These are phyloP conservation scores for Vicugna pacos DNA, from an alignment of 2,113 vertebrate species.

Conservation along the genomic window DNA sequence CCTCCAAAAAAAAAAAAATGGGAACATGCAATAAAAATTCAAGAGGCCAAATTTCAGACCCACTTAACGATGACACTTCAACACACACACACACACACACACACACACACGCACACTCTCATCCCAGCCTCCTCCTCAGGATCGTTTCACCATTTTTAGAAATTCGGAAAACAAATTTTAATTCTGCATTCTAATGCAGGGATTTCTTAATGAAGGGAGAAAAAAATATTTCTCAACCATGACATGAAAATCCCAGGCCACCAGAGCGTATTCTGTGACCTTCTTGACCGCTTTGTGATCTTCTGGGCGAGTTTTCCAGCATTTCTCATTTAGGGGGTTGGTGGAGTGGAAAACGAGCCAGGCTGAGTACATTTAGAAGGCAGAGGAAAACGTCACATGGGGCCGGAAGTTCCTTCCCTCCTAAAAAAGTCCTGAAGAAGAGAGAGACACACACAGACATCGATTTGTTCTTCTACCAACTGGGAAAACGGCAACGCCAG, in stretches of 20 bases:
- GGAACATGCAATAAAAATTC: slow-evolving; percentile 46
- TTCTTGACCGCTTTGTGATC: neutral
- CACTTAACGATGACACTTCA: neutral
- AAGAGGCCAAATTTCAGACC: neutral
- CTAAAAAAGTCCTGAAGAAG: slow-evolving; percentile 51
- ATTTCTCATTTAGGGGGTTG: neutral
- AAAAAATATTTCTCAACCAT: neutral
- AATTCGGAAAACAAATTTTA: neutral
- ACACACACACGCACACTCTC: neutral
- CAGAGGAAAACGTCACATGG: neutral
- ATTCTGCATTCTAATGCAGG: neutral
- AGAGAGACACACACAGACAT: neutral
- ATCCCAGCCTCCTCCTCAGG: neutral
- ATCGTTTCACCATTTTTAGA: neutral
- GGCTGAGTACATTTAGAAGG: neutral
- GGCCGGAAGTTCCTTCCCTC: neutral
- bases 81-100: neutral
- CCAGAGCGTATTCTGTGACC: neutral
- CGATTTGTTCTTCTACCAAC: slow-evolving; percentile 41
- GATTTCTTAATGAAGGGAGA: neutral
- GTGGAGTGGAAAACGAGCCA: neutral
- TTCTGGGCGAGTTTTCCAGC: neutral
- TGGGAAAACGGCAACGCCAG: slow-evolving; percentile 8
- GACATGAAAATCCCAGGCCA: neutral
- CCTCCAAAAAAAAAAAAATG: neutral